Base-by-base conservation (phyloP, 2,113 vertebrate species). In the Octodon degus region DNA sequence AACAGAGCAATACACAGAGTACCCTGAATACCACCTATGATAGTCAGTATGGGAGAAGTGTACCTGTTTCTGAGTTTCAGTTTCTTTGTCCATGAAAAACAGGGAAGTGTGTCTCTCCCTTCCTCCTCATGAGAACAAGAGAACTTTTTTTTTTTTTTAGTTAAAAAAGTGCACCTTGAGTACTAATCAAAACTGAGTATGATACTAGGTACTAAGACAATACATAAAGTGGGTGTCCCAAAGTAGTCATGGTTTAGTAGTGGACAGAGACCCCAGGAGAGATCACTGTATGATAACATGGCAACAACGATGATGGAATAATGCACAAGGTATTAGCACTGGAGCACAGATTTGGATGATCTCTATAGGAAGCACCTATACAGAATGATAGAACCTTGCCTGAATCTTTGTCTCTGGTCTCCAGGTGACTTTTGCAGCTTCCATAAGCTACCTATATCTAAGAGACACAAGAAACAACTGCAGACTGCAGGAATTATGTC, bases 81-180 rank as follows among this genome's bases (percentile, higher is more conserved):
- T 91, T 70, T 90, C 32, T 60, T 89, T 19, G 6, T 53, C 43
- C 25, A 83, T 72, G 86, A 95, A 93, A 94, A 91, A 50, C n/a
- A 60, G n/a, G 24, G 25, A 43, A 87, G 9, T 30, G 14, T 27
- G 81, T 87, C 17, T 47, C 53, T 58, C 68, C 50, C 50, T 89
- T 47, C 84, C 70, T 79, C 62, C 84, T 55, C 11, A 27, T 76
- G 65, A 89, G 20, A 16, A 85, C 13, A 90, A n/a, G 3, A 63
- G 58, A 53, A 62, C 55, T 37, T 89, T 90, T 91, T 55, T 91
- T 90, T 43, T 43, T 43, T 91, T 50, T 43, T 1, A 94, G 90
- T 53, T 77, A 30, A 92, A n/a, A 60, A 89, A n/a, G 19, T 24
- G 47, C 70, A 58, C 58, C 94, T 32, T 58, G 27, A 88, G 72